phyloP scores from a whole-genome alignment of 1,140 invertebrate species.

The Bombus pyrosoma region DNA sequence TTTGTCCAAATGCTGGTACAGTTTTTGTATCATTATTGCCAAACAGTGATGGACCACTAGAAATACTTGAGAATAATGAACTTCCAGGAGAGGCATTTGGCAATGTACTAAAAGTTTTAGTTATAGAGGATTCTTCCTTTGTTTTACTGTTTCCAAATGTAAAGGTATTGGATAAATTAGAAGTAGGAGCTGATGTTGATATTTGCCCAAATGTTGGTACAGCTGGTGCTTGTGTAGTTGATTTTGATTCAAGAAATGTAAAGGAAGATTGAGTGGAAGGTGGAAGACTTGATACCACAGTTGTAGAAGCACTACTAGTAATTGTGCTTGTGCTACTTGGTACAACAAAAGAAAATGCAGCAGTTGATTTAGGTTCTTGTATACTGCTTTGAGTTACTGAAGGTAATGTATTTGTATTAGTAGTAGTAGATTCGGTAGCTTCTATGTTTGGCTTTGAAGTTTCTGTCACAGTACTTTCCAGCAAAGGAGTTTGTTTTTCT shows the following conservation, averaged over 20 bases:
- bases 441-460: slow-evolving; percentile 17
- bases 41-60: slow-evolving; percentile 48
- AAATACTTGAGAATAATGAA: slow-evolving; percentile 47
- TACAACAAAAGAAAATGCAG: slow-evolving; percentile 78
- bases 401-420: background rate
- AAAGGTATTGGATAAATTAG: slow-evolving; percentile 45
- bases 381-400: slow-evolving; percentile 21
- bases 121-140: background rate
- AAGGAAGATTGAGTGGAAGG: slow-evolving; percentile 63
- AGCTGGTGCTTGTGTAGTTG: slow-evolving; percentile 22
- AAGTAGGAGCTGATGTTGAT: slow-evolving; percentile 22
- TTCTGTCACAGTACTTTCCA: slow-evolving; percentile 20
- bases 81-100: background rate
- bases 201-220: slow-evolving; percentile 55
- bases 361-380: slow-evolving; percentile 39
- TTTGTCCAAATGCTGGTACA: slow-evolving; percentile 51
- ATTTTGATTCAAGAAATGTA: slow-evolving; percentile 62
- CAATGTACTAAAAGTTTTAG: slow-evolving; percentile 10
- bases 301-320: slow-evolving; percentile 40
- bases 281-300: slow-evolving; percentile 62
- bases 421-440: slow-evolving; percentile 8
- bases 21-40: slow-evolving; percentile 53
- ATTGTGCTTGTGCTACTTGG: slow-evolving; percentile 26
- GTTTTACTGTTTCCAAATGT: slow-evolving; percentile 56
- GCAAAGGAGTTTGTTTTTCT: background rate